Evolutionary conservation across 2,888 invertebrate species (phyloP).

Genomic region (Brenthis ino): DNA sequence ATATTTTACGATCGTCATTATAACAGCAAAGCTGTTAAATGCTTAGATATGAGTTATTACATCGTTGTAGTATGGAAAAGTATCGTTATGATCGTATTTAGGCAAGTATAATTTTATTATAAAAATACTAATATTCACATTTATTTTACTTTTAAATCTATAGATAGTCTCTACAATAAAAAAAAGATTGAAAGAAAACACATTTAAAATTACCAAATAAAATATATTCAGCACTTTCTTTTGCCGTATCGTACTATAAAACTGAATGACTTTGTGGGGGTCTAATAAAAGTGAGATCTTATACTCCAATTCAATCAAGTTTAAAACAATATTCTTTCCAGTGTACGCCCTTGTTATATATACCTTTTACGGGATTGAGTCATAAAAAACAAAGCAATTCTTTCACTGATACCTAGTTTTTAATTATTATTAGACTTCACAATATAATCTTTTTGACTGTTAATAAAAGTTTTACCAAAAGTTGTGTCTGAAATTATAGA

Average conservation of each 20-base stretch:
- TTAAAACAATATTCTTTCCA: constrained; percentile 12
- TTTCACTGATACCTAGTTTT: background rate
- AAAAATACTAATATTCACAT: background rate
- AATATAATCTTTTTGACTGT: background rate
- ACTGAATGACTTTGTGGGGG: constrained; percentile 19
- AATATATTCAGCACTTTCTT: constrained; percentile 20
- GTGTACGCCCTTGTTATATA: background rate
- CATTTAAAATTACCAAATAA: constrained; percentile 8
- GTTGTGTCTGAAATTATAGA: too few species aligned
- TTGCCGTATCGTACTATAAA: constrained; percentile 18
- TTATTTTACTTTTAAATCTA: background rate
- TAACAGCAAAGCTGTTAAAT: constrained; percentile 13
- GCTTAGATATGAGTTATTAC: constrained; percentile 2
- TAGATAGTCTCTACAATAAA: background rate
- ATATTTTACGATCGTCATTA: constrained; percentile 6
- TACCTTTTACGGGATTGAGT: background rate
- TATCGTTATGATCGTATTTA: background rate
- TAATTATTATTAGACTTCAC: background rate
- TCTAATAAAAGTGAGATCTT: constrained; percentile 25
- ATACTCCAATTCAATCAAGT: constrained; percentile 25
- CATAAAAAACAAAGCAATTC: background rate
- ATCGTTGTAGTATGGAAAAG: background rate
- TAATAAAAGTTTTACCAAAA: too few species aligned
- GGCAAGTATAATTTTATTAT: constrained; percentile 1
- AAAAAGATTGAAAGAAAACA: background rate